These are phyloP conservation scores for Eristalis intricaria DNA, from an alignment of 2,888 invertebrate genomes.

Conservation along the genomic window DNA sequence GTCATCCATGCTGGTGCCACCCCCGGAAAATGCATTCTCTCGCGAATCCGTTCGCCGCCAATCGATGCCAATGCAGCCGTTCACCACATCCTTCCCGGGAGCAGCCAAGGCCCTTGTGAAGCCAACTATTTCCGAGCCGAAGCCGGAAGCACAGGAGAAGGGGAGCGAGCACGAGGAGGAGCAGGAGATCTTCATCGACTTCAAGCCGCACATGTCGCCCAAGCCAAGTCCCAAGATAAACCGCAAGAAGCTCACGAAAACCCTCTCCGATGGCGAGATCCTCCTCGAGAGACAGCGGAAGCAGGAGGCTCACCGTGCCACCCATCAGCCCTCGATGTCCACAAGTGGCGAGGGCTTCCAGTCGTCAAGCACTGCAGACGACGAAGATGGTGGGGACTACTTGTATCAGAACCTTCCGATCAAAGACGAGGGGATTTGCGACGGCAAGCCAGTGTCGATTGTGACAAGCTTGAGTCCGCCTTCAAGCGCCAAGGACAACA, in stretches of 20 bases:
- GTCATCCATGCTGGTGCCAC: slow-evolving; percentile 58
- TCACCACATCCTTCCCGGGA: slow-evolving; percentile 39
- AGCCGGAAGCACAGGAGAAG: slow-evolving; percentile 76
- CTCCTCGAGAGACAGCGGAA: slow-evolving; percentile 52
- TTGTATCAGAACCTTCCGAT: slow-evolving; percentile 78
- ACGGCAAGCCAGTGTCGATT: slow-evolving; percentile 56
- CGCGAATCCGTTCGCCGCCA: slow-evolving; percentile 64
- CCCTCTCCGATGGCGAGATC: slow-evolving; percentile 84
- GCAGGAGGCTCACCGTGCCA: slow-evolving; percentile 43
- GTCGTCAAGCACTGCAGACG: slow-evolving; percentile 46
- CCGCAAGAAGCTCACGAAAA: slow-evolving; percentile 85
- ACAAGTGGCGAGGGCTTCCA: slow-evolving; percentile 47
- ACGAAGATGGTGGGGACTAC: slow-evolving; percentile 74
- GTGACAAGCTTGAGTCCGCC: slow-evolving; percentile 71
- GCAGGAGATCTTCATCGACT: slow-evolving; percentile 92
- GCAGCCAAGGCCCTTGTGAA: slow-evolving; percentile 72
- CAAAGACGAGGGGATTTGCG: slow-evolving; percentile 73
- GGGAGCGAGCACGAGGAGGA: slow-evolving; percentile 83
- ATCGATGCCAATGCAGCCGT: slow-evolving; percentile 72
- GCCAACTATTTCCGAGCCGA: slow-evolving; percentile 76
- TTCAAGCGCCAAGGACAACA: slow-evolving; percentile 74
- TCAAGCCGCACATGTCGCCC: slow-evolving; percentile 89
- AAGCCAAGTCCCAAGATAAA: slow-evolving; percentile 84
- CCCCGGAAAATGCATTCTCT: slow-evolving; percentile 50
- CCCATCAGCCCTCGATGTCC: slow-evolving; percentile 20